These are phyloP conservation scores for Rhinoraja longicauda DNA, from an alignment of 2,797 vertebrate genomes.

Conservation along the genomic window DNA sequence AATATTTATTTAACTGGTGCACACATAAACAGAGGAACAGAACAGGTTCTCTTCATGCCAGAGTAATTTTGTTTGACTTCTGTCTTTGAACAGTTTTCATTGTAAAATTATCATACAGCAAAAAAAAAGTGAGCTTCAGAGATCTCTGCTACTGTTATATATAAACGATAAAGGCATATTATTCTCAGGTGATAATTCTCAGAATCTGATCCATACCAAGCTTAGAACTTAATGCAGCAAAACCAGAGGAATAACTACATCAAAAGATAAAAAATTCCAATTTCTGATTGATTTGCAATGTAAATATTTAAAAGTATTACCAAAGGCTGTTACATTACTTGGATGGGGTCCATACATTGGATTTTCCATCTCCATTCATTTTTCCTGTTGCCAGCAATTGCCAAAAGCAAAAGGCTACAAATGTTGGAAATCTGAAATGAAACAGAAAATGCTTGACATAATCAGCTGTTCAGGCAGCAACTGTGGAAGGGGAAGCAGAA, in stretches of 20 bases:
- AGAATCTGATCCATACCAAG: neutral
- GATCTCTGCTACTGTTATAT: conserved; percentile 16
- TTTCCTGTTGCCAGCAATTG: too few relatives aligned
- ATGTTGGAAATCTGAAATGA: too few relatives aligned
- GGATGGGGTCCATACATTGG: neutral
- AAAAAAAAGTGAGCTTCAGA: neutral
- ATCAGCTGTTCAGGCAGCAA: too few relatives aligned
- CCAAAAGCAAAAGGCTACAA: too few relatives aligned
- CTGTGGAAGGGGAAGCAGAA: too few relatives aligned
- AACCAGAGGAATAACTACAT: neutral
- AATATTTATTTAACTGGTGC: conserved; percentile 29
- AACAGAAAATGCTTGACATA: too few relatives aligned
- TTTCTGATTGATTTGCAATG: neutral
- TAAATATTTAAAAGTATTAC: neutral
- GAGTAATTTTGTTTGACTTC: conserved; percentile 16
- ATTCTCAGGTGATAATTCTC: conserved; percentile 7
- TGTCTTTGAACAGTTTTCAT: conserved; percentile 15
- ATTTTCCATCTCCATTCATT: too few relatives aligned
- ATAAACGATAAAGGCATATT: neutral
- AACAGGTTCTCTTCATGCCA: neutral
- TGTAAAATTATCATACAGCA: conserved; percentile 16
- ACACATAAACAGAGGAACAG: conserved; percentile 17
- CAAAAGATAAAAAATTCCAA: neutral
- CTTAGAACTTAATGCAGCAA: neutral
- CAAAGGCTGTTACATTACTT: neutral